Evolutionary conservation across 2,888 invertebrate genomes (phyloP).

Genomic region (Erpobdella octoculata): DNA sequence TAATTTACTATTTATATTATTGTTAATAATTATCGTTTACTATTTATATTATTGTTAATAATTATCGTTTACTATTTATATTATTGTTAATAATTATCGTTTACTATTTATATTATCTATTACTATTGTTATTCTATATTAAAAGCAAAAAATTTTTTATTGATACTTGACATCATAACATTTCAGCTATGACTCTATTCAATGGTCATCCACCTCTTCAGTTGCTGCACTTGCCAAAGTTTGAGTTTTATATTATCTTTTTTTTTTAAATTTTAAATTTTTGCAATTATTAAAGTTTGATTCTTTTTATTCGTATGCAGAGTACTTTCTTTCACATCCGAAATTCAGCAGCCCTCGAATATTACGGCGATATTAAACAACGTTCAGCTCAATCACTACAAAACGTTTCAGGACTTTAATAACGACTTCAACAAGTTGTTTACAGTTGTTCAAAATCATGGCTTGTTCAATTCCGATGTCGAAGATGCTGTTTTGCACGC

Average conservation of each 20-base stretch:
- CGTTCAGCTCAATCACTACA: conserved; percentile 11
- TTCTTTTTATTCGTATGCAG: conserved; percentile 9
- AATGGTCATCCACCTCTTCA: not conserved
- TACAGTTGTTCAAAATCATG: not conserved
- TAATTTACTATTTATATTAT: too few species aligned
- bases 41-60: too few species aligned
- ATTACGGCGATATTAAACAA: conserved; percentile 14
- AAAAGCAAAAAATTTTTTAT: too few species aligned
- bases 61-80: too few species aligned
- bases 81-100: too few species aligned
- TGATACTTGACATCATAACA: too few species aligned
- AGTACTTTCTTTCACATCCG: not conserved
- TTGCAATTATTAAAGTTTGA: not conserved
- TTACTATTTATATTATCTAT: too few species aligned
- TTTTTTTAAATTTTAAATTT: not conserved
- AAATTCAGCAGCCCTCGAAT: not conserved
- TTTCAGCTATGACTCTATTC: not conserved
- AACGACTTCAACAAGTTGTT: not conserved
- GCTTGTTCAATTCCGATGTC: conserved; percentile 7
- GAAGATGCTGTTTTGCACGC: conserved; percentile 9
- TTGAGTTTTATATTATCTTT: not conserved
- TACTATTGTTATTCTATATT: too few species aligned
- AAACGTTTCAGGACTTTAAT: conserved; percentile 12
- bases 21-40: too few species aligned
- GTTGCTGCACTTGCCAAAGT: not conserved